Percentiles rank a stretch among this genome's conserved stretches.
phyloP scores from a whole-genome alignment of 2,888 invertebrate species.

The Alloplasta piceator region DNA sequence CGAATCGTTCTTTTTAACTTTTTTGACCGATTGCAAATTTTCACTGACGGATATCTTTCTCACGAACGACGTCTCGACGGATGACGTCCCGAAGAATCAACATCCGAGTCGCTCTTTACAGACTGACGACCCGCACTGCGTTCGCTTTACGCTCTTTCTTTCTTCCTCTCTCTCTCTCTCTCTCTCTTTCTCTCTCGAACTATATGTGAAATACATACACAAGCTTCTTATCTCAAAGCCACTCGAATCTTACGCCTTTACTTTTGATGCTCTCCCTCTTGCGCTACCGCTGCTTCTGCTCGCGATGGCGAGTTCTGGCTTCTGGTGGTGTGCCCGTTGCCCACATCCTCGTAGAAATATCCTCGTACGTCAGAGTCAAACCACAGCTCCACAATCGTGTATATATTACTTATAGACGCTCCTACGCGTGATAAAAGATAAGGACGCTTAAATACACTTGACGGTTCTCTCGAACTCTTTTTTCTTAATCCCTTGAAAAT shows the following conservation, averaged over 20 bases:
- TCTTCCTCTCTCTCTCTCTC: slow-evolving; percentile 41
- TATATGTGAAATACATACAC: slow-evolving; percentile 50
- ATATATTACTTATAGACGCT: background rate
- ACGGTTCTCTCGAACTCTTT: background rate
- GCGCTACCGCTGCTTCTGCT: slow-evolving; percentile 64
- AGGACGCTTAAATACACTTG: slow-evolving; percentile 13
- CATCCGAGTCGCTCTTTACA: slow-evolving; percentile 57
- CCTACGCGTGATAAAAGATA: background rate
- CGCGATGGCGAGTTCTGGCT: slow-evolving; percentile 49
- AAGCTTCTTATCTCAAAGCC: slow-evolving; percentile 66
- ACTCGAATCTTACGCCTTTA: slow-evolving; percentile 71
- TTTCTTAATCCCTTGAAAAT: background rate
- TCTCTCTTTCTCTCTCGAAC: slow-evolving; percentile 40
- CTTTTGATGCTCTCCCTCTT: slow-evolving; percentile 56
- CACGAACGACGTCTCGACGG: slow-evolving; percentile 33
- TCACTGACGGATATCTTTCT: slow-evolving; percentile 10
- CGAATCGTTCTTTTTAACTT: background rate
- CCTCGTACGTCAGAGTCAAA: slow-evolving; percentile 53
- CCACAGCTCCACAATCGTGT: slow-evolving; percentile 7
- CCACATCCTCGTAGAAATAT: slow-evolving; percentile 61
- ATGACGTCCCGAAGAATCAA: slow-evolving; percentile 49
- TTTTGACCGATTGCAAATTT: background rate
- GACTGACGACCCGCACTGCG: slow-evolving; percentile 62
- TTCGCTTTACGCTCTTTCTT: slow-evolving; percentile 63
- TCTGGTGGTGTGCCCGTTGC: slow-evolving; percentile 30